phyloP scores from a whole-genome alignment of 2,113 vertebrate genomes.

The Tonatia bakeri region DNA sequence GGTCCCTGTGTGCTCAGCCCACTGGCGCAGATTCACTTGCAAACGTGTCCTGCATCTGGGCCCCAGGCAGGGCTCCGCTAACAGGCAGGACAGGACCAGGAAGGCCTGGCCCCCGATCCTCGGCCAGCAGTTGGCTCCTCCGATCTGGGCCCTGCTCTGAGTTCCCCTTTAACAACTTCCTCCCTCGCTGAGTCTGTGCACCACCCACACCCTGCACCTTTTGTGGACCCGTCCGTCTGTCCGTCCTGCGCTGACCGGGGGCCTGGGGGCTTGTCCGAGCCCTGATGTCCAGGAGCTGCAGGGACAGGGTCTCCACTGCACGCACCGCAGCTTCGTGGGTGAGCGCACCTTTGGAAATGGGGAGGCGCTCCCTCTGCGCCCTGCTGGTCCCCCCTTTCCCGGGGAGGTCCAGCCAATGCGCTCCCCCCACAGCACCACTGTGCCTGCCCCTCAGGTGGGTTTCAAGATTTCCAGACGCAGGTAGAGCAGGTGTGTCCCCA shows the following conservation, averaged over 20 bases:
- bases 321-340: too few species aligned
- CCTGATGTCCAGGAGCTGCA: rapidly evolving
- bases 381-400: rapidly evolving
- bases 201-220: rapidly evolving
- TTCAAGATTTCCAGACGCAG: neutral
- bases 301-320: neutral
- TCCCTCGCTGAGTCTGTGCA: rapidly evolving
- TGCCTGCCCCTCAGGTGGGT: too few species aligned
- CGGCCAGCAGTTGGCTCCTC: neutral
- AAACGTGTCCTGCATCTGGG: neutral
- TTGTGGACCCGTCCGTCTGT: neutral
- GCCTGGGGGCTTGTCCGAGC: neutral
- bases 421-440: too few species aligned
- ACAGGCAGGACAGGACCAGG: too few species aligned
- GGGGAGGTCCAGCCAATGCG: neutral
- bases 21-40: neutral
- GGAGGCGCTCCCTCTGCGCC: neutral
- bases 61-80: rapidly evolving
- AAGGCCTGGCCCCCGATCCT: neutral
- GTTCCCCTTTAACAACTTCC: neutral
- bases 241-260: too few species aligned
- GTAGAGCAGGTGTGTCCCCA: too few species aligned
- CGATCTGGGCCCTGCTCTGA: neutral
- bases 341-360: neutral
- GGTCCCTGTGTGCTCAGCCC: too few species aligned